Evolutionary conservation across 92 coral and sea anemone genomes (phyloP), one percentile per base, ranked within the genome.

Genomic region (Hydrozoanthus gracilis): DNA sequence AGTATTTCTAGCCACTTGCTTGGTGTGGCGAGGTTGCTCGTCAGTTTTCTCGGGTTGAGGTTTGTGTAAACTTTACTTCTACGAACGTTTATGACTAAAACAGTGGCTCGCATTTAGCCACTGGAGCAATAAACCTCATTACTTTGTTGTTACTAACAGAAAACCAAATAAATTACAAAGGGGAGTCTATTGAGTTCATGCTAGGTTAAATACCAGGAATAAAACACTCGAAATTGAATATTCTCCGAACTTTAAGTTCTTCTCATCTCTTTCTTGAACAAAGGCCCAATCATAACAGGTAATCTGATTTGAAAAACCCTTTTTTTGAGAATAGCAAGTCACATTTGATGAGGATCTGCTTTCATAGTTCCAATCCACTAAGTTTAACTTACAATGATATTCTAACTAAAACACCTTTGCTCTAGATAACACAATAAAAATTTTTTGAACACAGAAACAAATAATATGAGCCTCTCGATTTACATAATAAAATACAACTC

Each of bases 11-110:
- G 44, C 9, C 46, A 68, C 39, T 68, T 11, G 10, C 10, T 5
- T 27, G 44, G 13, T 68, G 27, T 68, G 15, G 73, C 49, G 48
- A 52, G 46, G 10, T 80, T 46, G 74, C 54, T 51, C 60, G 48
- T 16, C 14, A 5, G 61, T 20, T 51, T 45, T 80, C 15, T 80
- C 8, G 54, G 9, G 84, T 47, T 16, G 52, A 65, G 17, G 48
- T 80, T 80, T 80, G 46, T 80, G 64, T 74, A 80, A 79, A 62
- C 51, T 49, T 12, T 45, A 61, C 18, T 47, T 79, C 62, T 56
- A 62, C n/a, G 47, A 17, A 64, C 60, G 68, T 48, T 49, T n/a
- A 66, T 16, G 16, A 35, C 49, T 80, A 47, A 64, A 48, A 64
- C 18, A 27, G 74, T 74, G 79, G 61, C 79, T 16, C 45, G 51